A percentile compares a stretch with the other conserved stretches of the same genome.
Evolutionary conservation across 2,113 vertebrate genomes (phyloP).

Genomic region (Plecturocebus donacophilus): DNA sequence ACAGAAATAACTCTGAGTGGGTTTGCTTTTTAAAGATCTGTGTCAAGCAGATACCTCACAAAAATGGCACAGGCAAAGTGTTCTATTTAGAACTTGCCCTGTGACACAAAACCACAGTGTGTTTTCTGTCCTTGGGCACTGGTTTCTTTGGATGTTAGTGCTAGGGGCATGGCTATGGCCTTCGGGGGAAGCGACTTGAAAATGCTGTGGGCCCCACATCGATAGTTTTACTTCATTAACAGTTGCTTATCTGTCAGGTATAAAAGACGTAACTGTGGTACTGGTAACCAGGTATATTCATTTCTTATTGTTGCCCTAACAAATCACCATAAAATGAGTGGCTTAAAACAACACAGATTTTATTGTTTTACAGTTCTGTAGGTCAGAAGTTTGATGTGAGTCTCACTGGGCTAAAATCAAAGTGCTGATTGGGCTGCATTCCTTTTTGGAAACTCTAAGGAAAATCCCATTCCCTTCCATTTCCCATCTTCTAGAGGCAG

Average conservation of each 20-base stretch:
- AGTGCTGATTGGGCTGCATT: background rate
- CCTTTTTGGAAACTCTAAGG: constrained; percentile 18
- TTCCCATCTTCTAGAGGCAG: background rate
- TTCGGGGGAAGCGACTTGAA: background rate
- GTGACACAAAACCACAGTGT: constrained; percentile 57
- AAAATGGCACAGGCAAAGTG: constrained; percentile 73
- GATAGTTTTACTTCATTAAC: constrained; percentile 33
- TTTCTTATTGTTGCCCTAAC: constrained; percentile 16
- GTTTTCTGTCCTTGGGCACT: background rate
- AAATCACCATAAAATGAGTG: constrained; percentile 2
- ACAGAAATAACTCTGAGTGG: constrained; percentile 81
- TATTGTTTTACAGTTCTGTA: background rate
- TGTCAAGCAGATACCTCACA: constrained; percentile 76
- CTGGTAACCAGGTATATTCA: background rate
- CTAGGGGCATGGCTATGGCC: constrained; percentile 5
- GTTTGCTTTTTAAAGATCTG: constrained; percentile 81
- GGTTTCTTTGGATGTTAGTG: constrained; percentile 18
- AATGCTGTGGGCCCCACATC: background rate
- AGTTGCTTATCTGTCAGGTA: background rate
- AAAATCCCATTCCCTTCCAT: background rate
- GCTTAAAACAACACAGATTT: background rate
- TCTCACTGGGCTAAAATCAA: constrained; percentile 3
- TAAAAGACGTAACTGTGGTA: background rate
- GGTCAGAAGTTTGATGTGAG: background rate
- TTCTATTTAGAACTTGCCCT: constrained; percentile 71